Evolutionary conservation across 2,797 vertebrate genomes (phyloP), one percentile per base, ranked within the genome.

Genomic region (Phalloptychus januarius): DNA sequence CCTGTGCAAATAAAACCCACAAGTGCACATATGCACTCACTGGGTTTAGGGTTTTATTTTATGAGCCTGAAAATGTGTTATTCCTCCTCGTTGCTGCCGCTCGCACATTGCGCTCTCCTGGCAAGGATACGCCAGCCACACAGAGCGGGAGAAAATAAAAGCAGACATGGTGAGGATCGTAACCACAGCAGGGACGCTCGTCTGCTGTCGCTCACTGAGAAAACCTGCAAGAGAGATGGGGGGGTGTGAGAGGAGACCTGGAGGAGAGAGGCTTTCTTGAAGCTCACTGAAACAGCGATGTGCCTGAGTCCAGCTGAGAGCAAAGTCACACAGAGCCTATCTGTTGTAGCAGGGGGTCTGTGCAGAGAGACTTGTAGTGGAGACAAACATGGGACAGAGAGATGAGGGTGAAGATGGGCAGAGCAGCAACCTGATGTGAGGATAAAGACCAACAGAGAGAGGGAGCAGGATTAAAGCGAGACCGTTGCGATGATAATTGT

Each of bases 291-390:
- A 87, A 85, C 89, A 69, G 89, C 92, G 89, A 90, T 92, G 86
- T 89, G 84, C 78, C 83, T 87, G 85, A 25, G 83, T 94, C 91
- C 93, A 92, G 87, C 91, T 91, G 90, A 92, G 91, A 94, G 86
- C 88, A 93, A 91, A 90, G 93, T 86, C 85, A 88, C 83, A 71
- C 77, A 77, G 84, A 77, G 83, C 5, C 79, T 87, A 80, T 91
- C 81, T 84, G 77, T 42, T 65, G 71, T 23, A 82, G 67, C 71
- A 38, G 91, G 91, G 91, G 86, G 5, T 87, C 83, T 76, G 82
- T 65, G 78, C 67, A 79, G 77, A 86, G 63, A 67, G 74, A 74
- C 76, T 76, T 46, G 79, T 44, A 72, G 75, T 74, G 80, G 71
- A 71, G 73, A 77, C 71, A 78, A 67, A 78, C 54, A 71, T 33